These are phyloP conservation scores for Zophobas morio DNA, from an alignment of 1,140 invertebrate species.

Conservation along the genomic window DNA sequence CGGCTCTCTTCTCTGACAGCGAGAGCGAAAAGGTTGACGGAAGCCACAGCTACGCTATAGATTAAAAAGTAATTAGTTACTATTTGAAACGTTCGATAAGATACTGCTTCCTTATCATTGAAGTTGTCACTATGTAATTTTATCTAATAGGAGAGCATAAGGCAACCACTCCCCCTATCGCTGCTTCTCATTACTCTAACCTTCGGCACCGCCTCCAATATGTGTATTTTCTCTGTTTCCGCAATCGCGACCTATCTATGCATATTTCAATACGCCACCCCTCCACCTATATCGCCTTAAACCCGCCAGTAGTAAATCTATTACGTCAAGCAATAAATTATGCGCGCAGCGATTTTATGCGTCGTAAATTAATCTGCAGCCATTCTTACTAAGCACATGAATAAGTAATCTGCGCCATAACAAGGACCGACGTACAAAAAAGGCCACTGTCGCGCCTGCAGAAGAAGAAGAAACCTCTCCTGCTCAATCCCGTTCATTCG, in stretches of 20 bases:
- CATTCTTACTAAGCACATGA: constrained; percentile 23
- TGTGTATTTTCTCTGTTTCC: background rate
- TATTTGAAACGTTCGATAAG: no score
- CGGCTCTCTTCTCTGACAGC: no score
- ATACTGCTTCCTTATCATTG: no score
- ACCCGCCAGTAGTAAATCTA: constrained; percentile 27
- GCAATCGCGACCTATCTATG: background rate
- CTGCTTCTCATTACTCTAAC: no score
- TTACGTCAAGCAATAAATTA: constrained; percentile 33
- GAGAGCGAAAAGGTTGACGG: no score
- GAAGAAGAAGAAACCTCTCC: constrained; percentile 34
- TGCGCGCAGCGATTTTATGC: constrained; percentile 36
- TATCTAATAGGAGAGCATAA: no score
- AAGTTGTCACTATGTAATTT: no score
- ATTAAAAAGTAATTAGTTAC: no score
- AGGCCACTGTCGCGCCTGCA: constrained; percentile 29
- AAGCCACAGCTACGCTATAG: no score
- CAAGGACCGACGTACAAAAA: constrained; percentile 34
- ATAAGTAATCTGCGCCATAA: constrained; percentile 30
- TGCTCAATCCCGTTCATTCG: constrained; percentile 48
- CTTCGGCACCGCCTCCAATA: no score
- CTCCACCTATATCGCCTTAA: constrained; percentile 2
- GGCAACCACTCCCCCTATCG: no score
- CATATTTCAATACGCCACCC: constrained; percentile 12
- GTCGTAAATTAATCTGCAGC: constrained; percentile 44